These are phyloP conservation scores for Chiloscyllium punctatum DNA, from an alignment of 2,797 vertebrate genomes.

Conservation along the genomic window DNA sequence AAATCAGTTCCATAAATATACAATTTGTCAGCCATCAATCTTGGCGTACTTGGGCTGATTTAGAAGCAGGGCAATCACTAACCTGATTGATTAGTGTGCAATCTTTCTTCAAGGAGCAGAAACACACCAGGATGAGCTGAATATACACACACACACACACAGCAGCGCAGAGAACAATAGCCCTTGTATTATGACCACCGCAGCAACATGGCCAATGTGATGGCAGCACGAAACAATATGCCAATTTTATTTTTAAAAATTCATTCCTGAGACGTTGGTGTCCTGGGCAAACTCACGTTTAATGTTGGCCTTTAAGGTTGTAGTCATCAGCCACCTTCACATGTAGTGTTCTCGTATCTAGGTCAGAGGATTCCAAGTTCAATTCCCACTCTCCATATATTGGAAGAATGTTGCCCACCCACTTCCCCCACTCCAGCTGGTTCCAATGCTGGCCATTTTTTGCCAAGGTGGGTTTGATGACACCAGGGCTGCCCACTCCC, in stretches of 20 bases:
- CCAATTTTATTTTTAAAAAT: background rate
- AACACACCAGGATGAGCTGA: background rate
- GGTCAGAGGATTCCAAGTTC: too few species aligned
- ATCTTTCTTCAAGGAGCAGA: background rate
- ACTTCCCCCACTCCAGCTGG: background rate
- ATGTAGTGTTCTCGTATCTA: background rate
- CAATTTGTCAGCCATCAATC: background rate
- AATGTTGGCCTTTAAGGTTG: too few species aligned
- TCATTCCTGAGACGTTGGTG: background rate
- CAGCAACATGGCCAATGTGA: background rate
- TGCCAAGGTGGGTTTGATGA: too few species aligned
- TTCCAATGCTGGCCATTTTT: background rate
- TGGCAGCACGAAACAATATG: background rate
- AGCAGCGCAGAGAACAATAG: background rate
- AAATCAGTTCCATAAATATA: slow-evolving; percentile 26
- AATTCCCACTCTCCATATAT: too few species aligned
- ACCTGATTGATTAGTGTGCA: background rate
- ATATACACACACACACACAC: too few species aligned
- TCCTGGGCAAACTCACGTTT: too few species aligned
- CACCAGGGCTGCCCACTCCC: background rate
- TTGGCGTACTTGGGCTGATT: background rate
- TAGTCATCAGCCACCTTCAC: too few species aligned
- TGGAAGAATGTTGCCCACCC: too few species aligned
- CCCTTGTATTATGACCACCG: background rate
- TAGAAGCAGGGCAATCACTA: background rate